Evolutionary conservation across 2,113 vertebrate species (phyloP), one percentile per base, ranked within the genome.

Genomic region (Polypterus bichir): DNA sequence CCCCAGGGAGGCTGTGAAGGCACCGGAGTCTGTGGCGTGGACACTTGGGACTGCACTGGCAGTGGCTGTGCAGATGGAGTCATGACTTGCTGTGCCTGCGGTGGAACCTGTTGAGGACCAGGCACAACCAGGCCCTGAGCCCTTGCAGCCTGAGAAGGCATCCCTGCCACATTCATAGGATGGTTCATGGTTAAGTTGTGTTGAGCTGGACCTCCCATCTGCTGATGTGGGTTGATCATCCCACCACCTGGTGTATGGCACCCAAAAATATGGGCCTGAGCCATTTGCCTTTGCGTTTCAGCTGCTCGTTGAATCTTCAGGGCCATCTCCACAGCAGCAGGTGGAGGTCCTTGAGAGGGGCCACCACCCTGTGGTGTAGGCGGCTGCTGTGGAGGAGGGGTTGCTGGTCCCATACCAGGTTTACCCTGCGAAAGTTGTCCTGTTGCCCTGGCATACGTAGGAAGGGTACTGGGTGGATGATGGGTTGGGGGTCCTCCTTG

Each of bases 291-390:
- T 73, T 97, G 94, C 4, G 92, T 91, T 61, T 98, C 93, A 0
- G 96, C 96, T 5, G 93, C 92, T 70, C 92, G 86, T 69, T 98
- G 94, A 69, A 98, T 98, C 83, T 97, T 94, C 91, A 97, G 90
- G 4, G 96, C 94, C 62, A 97, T 94, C 72, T 98, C 96, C 66
- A 98, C 92, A 0, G 96, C 96, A n/a, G 94, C 94, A 0, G 89
- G 87, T n/a, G 96, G 96, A 46, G 96, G 96, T 1, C 92, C 93
- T 0, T 88, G 79, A 0, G 80, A 65, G 61, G 76, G 70, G 2
- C 11, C 9, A 6, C 27, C 9, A 7, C 9, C 27, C 44, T 82
- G 82, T 6, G 89, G 85, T 4, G 87, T 91, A 5, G 78, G 78
- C 63, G 45, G 67, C 3, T 60, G 69, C 51, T 84, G 71, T 89